These are phyloP conservation scores for Eucriotettix oculatus DNA, from an alignment of 2,888 invertebrate species.

Conservation along the genomic window DNA sequence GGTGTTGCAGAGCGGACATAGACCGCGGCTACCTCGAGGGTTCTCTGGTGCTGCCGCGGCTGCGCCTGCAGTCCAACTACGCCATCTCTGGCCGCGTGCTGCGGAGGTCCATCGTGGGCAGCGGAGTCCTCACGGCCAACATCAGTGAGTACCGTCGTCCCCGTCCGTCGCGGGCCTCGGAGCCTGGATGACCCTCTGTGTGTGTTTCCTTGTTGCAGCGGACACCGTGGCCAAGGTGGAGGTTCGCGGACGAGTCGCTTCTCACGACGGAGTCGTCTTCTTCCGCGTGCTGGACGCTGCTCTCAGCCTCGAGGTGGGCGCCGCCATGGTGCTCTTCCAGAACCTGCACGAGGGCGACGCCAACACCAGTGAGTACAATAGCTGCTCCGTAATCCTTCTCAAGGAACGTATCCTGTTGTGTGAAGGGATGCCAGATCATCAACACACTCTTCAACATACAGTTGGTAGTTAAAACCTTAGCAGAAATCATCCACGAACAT, in stretches of 20 bases:
- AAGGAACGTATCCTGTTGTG: no score
- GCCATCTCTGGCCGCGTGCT: background rate
- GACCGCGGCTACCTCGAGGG: background rate
- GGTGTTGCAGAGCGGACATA: background rate
- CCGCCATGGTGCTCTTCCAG: background rate
- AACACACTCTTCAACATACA: no score
- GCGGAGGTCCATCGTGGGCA: background rate
- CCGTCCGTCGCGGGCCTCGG: background rate
- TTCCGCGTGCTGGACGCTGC: background rate
- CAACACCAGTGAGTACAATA: background rate
- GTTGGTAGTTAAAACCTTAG: no score
- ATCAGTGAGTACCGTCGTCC: background rate
- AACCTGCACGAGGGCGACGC: background rate
- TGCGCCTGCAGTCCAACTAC: background rate
- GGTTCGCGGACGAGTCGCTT: background rate
- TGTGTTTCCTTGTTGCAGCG: background rate
- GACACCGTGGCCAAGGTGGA: background rate
- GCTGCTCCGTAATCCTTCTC: no score
- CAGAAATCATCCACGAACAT: no score
- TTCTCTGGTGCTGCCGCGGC: background rate
- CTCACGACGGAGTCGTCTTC: background rate
- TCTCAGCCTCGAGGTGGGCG: background rate
- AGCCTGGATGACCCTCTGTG: no score
- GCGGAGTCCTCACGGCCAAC: background rate
- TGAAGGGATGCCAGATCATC: no score